Percentiles rank a stretch among this genome's conserved stretches.
Conservation (phyloP, 2,113 vertebrate species). For the Coptodon bakossiorum region DNA sequence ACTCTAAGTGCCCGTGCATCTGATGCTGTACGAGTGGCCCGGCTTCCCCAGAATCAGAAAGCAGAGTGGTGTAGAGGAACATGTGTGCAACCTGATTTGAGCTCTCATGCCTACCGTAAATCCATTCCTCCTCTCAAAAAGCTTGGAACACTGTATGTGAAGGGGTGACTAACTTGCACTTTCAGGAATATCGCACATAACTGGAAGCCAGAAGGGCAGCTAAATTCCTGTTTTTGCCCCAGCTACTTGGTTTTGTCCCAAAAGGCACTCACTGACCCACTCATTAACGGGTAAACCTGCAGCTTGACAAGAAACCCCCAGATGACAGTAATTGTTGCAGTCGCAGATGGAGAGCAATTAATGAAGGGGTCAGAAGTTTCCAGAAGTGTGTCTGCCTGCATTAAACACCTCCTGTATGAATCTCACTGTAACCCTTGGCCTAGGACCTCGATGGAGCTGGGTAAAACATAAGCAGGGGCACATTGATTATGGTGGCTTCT, state of each 20-base stretch:
- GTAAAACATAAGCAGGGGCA: not conserved
- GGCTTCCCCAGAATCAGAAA: not conserved
- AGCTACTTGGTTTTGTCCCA: constrained; percentile 48
- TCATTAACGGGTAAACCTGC: constrained; percentile 66
- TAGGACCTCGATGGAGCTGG: not conserved
- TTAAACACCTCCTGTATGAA: constrained; percentile 31
- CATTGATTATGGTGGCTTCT: not conserved
- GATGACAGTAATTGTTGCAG: constrained; percentile 63
- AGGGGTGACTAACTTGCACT: constrained; percentile 11
- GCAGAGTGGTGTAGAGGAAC: not conserved
- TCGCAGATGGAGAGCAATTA: constrained; percentile 54
- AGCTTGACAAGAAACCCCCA: constrained; percentile 57
- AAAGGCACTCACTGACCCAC: constrained; percentile 38
- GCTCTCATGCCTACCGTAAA: not conserved
- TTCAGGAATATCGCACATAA: constrained; percentile 36
- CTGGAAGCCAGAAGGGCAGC: constrained; percentile 12
- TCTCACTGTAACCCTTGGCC: constrained; percentile 20
- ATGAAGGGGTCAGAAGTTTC: constrained; percentile 59
- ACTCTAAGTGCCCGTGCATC: not conserved
- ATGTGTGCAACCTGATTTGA: constrained; percentile 5
- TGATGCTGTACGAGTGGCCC: constrained; percentile 3
- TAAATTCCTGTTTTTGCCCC: constrained; percentile 39
- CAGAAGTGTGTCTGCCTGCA: constrained; percentile 42
- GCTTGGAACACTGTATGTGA: not conserved
- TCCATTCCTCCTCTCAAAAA: not conserved